Conservation (phyloP, 2,113 vertebrate species). For the Oncorhynchus nerka region DNA sequence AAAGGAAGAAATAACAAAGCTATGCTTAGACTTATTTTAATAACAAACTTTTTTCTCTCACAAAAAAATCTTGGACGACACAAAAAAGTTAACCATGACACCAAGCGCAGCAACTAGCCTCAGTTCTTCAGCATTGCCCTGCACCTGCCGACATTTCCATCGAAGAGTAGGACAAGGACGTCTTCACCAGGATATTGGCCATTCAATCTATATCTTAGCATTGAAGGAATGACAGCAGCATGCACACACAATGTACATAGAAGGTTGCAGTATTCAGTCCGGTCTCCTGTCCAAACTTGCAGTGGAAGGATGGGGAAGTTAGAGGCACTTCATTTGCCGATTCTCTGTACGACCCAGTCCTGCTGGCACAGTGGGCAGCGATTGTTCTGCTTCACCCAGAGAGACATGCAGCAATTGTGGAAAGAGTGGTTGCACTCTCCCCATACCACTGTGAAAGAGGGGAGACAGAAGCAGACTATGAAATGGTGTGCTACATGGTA, state of each 20-base stretch:
- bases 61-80: too few relatives aligned
- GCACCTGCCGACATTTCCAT: not conserved
- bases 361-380: conserved; percentile 98
- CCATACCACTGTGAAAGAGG: conserved; percentile 89
- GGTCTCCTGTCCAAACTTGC: not conserved
- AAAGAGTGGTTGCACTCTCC: conserved; percentile 99
- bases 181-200: not conserved
- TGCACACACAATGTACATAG: not conserved
- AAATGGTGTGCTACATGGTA: too few relatives aligned
- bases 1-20: too few relatives aligned
- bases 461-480: conserved; percentile 2
- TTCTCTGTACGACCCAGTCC: conserved; percentile 99
- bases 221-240: not conserved
- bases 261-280: not conserved
- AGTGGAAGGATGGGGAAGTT: not conserved
- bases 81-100: too few relatives aligned
- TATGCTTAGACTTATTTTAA: too few relatives aligned
- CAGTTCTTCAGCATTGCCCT: too few relatives aligned
- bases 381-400: conserved; percentile 99
- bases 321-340: conserved; percentile 84
- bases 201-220: not conserved
- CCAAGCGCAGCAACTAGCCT: too few relatives aligned
- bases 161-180: not conserved
- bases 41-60: too few relatives aligned
- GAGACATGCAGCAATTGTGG: conserved; percentile 99